Evolutionary conservation across 30 jellyfish, hydroid and myxozoan species (phyloP).

Genomic region (Turritopsis dohrnii): DNA sequence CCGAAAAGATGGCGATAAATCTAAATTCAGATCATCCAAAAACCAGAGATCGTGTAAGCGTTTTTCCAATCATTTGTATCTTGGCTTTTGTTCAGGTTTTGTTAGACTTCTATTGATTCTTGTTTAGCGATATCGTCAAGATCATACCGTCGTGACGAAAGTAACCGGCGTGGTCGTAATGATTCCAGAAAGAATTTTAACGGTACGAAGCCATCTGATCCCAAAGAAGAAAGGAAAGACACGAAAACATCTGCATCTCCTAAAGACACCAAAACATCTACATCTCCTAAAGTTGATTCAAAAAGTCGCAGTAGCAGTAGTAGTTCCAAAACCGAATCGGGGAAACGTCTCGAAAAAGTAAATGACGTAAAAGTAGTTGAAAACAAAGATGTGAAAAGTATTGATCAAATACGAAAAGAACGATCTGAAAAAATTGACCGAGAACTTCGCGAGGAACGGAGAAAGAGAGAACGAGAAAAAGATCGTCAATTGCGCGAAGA

Average conservation of each 20-base stretch:
- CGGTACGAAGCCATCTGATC: background rate
- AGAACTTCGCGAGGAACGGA: slow-evolving; percentile 69
- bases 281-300: background rate
- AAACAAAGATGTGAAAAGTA: slow-evolving; percentile 6
- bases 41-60: background rate
- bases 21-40: slow-evolving; percentile 1
- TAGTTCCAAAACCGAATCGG: background rate
- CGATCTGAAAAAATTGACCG: slow-evolving; percentile 55
- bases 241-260: slow-evolving; percentile 23
- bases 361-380: slow-evolving; percentile 4
- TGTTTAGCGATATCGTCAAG: slow-evolving; percentile 30
- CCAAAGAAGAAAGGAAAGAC: background rate
- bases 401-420: slow-evolving; percentile 52
- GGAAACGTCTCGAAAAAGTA: background rate
- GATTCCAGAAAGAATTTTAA: background rate
- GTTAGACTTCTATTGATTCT: background rate
- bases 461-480: slow-evolving; percentile 68
- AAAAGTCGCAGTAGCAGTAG: background rate
- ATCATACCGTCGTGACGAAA: slow-evolving; percentile 31
- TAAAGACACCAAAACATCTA: slow-evolving; percentile 20
- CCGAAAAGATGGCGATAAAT: slow-evolving; percentile 12
- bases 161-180: slow-evolving; percentile 29
- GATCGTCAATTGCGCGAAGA: slow-evolving; percentile 81
- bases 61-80: background rate
- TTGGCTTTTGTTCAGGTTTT: background rate